Conservation (phyloP, 2,113 vertebrate species). For the Neogale vison region DNA sequence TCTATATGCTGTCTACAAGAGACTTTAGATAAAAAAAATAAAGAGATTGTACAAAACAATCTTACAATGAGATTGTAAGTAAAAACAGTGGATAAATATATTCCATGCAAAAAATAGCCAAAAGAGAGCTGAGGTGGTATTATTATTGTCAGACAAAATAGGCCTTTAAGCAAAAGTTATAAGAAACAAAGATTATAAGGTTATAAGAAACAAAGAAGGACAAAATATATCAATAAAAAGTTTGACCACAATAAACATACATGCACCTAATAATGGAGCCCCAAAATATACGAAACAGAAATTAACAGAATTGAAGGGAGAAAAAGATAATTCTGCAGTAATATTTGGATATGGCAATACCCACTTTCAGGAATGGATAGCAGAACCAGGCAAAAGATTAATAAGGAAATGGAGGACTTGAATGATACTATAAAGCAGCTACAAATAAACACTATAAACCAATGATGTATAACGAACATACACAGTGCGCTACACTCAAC, state of each 20-base stretch:
- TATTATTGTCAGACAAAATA: not conserved
- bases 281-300: not conserved
- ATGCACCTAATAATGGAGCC: not conserved
- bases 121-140: not conserved
- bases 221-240: not conserved
- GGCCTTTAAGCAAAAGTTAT: not conserved
- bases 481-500: not conserved
- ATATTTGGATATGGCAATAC: not conserved
- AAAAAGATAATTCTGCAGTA: not conserved
- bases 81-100: not conserved
- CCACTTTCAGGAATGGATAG: not conserved
- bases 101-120: not conserved
- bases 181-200: too few relatives aligned
- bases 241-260: not conserved
- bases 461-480: not conserved
- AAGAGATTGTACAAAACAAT: not conserved
- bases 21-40: not conserved
- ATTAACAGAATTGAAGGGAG: not conserved
- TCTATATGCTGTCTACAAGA: not conserved
- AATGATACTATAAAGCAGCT: not conserved
- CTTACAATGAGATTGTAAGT: not conserved
- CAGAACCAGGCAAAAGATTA: not conserved
- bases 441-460: not conserved
- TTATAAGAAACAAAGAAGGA: not conserved
- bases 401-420: not conserved